These are phyloP conservation scores for Resseliella maxima DNA, from an alignment of 2,888 invertebrate genomes.

Conservation along the genomic window DNA sequence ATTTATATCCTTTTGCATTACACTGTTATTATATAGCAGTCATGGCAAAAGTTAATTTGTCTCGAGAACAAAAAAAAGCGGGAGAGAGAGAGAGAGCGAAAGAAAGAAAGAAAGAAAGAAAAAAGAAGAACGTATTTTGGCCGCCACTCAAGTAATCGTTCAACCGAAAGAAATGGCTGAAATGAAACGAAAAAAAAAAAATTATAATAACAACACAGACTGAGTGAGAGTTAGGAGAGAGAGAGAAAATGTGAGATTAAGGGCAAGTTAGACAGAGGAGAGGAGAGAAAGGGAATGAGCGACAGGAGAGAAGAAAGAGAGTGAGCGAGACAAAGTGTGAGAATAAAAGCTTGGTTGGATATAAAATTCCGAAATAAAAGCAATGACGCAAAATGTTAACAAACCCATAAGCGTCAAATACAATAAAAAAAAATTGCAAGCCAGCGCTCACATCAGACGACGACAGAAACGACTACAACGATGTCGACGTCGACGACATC, in stretches of 20 bases:
- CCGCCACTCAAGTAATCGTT: slow-evolving; percentile 41
- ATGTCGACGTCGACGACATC: neutral
- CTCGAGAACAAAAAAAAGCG: slow-evolving; percentile 7
- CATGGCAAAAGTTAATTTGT: slow-evolving; percentile 45
- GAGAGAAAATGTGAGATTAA: too few species aligned
- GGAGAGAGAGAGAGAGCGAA: too few species aligned
- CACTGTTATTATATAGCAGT: neutral
- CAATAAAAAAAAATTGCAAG: slow-evolving; percentile 36
- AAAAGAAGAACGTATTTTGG: too few species aligned
- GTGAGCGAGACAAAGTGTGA: neutral
- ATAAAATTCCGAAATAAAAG: slow-evolving; percentile 28
- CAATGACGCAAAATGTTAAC: slow-evolving; percentile 47
- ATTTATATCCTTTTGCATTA: slow-evolving; percentile 9
- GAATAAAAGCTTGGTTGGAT: neutral
- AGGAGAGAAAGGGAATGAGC: too few species aligned
- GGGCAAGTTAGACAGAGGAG: too few species aligned
- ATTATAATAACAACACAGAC: too few species aligned
- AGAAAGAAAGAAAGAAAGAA: too few species aligned
- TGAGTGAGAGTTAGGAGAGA: too few species aligned
- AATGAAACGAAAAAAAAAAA: too few species aligned
- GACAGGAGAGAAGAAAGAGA: neutral
- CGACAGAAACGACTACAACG: neutral
- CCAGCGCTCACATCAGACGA: slow-evolving; percentile 27
- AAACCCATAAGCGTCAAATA: slow-evolving; percentile 34
- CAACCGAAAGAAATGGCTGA: neutral